phyloP scores from a whole-genome alignment of 2,797 vertebrate genomes.

The Remorina albescens region DNA sequence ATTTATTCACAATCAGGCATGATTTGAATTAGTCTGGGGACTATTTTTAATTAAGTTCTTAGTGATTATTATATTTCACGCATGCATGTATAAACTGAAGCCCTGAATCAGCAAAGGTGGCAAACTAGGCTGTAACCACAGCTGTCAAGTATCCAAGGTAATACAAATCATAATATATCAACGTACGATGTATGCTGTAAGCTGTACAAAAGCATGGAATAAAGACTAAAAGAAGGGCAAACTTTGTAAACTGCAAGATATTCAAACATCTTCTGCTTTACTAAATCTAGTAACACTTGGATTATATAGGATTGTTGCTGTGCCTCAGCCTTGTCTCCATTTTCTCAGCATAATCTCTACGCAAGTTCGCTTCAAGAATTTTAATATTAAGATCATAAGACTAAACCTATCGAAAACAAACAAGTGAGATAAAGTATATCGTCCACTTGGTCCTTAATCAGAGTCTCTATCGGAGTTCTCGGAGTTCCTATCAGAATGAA shows the following conservation, averaged over 20 bases:
- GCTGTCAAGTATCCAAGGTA: constrained; percentile 14
- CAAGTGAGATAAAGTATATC: no score
- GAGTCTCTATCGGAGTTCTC: no score
- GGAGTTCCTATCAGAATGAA: no score
- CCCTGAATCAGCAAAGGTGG: constrained; percentile 17
- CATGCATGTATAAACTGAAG: constrained; percentile 9
- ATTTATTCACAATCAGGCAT: not conserved
- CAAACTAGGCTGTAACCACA: constrained; percentile 7
- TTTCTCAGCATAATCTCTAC: no score
- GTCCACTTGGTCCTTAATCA: no score
- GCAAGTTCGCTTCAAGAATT: not conserved
- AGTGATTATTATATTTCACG: not conserved
- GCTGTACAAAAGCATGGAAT: no score
- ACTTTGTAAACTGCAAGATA: no score
- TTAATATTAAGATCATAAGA: not conserved
- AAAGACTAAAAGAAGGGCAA: no score
- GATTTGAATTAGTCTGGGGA: not conserved
- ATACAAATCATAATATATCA: constrained; percentile 2
- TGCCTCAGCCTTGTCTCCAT: not conserved
- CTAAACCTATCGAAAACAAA: not conserved
- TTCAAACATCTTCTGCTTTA: not conserved
- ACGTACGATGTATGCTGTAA: no score
- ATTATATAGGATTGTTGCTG: not conserved
- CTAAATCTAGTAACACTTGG: not conserved
- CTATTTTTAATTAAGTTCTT: not conserved